phyloP scores from a whole-genome alignment of 1,140 invertebrate genomes.

The Pemphigus obesinymphae region DNA sequence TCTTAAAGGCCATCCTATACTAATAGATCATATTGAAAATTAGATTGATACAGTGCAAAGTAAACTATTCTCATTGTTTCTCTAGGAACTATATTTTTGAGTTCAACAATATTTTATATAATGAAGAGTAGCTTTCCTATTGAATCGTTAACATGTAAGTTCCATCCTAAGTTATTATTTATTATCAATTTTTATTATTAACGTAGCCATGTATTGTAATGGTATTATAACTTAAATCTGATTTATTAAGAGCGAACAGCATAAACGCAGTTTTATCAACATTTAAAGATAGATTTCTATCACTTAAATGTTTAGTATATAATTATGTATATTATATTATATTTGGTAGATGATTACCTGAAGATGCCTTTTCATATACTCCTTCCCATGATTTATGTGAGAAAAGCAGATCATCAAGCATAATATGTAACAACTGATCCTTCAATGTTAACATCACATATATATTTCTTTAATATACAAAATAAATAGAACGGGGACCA shows the following conservation, averaged over 20 bases:
- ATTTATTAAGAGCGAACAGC: neutral
- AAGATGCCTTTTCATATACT: neutral
- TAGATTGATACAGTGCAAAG: no score
- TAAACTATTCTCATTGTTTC: no score
- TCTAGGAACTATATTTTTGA: no score
- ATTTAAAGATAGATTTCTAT: conserved; percentile 3
- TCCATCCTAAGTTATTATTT: neutral
- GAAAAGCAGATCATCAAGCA: conserved; percentile 3
- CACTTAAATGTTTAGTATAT: neutral
- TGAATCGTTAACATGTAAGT: neutral
- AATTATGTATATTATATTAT: no score
- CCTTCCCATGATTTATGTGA: neutral
- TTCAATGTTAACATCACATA: neutral
- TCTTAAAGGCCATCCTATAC: no score
- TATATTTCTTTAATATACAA: conserved; percentile 6
- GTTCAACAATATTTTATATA: no score
- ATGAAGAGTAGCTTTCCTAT: neutral
- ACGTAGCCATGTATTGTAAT: neutral
- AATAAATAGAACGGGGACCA: conserved; percentile 11
- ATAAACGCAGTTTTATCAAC: conserved; percentile 1
- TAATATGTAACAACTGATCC: neutral
- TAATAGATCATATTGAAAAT: no score
- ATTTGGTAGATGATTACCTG: no score
- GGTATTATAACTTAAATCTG: neutral
- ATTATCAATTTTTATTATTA: neutral